A percentile compares a stretch with the other conserved stretches of the same genome.
These are phyloP conservation scores for Siphamia tubifer DNA, from an alignment of 2,113 vertebrate genomes.

Conservation along the genomic window DNA sequence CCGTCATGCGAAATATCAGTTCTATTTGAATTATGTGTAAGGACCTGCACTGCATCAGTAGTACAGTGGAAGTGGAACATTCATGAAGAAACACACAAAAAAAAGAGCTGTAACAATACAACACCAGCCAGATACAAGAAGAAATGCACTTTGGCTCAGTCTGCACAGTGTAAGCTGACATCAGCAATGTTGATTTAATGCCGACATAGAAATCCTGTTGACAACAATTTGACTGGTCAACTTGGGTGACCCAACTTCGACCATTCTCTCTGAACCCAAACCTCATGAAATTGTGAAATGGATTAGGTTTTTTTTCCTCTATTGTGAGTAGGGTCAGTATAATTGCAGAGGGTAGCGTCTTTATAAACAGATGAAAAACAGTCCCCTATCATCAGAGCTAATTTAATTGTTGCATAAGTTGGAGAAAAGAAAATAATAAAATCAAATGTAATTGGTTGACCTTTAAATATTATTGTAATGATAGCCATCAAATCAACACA, in stretches of 20 bases:
- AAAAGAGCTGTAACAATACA: neutral
- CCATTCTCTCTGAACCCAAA: slow-evolving; percentile 34
- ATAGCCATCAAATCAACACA: slow-evolving; percentile 19
- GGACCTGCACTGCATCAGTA: too few species aligned
- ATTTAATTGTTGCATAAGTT: slow-evolving; percentile 2
- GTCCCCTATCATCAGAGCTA: slow-evolving; percentile 10
- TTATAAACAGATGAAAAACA: slow-evolving; percentile 24
- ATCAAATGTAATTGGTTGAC: slow-evolving; percentile 37
- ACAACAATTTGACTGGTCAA: neutral
- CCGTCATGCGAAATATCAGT: neutral
- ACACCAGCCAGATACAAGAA: neutral
- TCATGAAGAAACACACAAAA: neutral
- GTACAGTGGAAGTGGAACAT: neutral
- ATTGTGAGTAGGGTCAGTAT: slow-evolving; percentile 30
- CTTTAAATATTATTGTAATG: slow-evolving; percentile 37
- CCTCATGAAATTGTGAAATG: slow-evolving; percentile 41
- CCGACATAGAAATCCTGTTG: neutral
- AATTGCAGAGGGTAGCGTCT: slow-evolving; percentile 49
- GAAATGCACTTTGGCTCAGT: neutral
- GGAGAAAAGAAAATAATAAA: slow-evolving; percentile 28
- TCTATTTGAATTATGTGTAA: too few species aligned
- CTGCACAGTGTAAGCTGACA: neutral
- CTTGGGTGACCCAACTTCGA: slow-evolving; percentile 1
- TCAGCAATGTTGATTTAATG: slow-evolving; percentile 7
- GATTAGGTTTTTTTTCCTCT: slow-evolving; percentile 2